A percentile compares a stretch with the other conserved stretches of the same genome.
These are phyloP conservation scores for Eupsilia transversa DNA, from an alignment of 2,888 invertebrate species.

Conservation along the genomic window DNA sequence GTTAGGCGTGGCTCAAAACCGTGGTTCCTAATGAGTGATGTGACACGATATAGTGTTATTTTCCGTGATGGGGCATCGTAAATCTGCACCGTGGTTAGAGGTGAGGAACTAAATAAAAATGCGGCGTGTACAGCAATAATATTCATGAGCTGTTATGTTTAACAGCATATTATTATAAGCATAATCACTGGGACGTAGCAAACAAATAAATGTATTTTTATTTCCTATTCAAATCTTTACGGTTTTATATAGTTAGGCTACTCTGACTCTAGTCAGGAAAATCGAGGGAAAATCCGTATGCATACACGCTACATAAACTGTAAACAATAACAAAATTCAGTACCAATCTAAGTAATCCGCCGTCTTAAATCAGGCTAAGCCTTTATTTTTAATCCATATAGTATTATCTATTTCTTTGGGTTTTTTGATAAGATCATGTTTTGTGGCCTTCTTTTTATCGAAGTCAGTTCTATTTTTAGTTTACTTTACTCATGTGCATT, in stretches of 20 bases:
- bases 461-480: slow-evolving; percentile 20
- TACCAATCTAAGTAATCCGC: slow-evolving; percentile 8
- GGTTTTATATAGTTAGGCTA: not conserved
- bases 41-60: slow-evolving; percentile 36
- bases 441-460: slow-evolving; percentile 22
- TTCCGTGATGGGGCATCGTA: slow-evolving; percentile 36
- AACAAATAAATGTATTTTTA: slow-evolving; percentile 20
- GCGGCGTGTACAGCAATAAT: slow-evolving; percentile 2
- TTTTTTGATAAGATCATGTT: slow-evolving; percentile 21
- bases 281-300: not conserved
- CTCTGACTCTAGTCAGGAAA: not conserved
- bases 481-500: slow-evolving; percentile 5
- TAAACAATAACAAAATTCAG: slow-evolving; percentile 1
- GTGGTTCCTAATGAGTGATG: slow-evolving; percentile 32
- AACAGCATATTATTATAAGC: slow-evolving; percentile 26
- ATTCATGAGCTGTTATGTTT: slow-evolving; percentile 37
- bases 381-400: slow-evolving; percentile 22
- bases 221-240: slow-evolving; percentile 25
- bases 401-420: slow-evolving; percentile 2
- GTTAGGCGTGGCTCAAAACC: slow-evolving; percentile 44
- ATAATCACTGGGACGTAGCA: not conserved
- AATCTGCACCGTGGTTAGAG: slow-evolving; percentile 38
- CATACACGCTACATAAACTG: too few relatives aligned
- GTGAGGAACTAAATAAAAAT: slow-evolving; percentile 26
- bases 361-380: slow-evolving; percentile 12